phyloP scores from a whole-genome alignment of 2,888 invertebrate species.

The Venustoraphidia nigricollis region DNA sequence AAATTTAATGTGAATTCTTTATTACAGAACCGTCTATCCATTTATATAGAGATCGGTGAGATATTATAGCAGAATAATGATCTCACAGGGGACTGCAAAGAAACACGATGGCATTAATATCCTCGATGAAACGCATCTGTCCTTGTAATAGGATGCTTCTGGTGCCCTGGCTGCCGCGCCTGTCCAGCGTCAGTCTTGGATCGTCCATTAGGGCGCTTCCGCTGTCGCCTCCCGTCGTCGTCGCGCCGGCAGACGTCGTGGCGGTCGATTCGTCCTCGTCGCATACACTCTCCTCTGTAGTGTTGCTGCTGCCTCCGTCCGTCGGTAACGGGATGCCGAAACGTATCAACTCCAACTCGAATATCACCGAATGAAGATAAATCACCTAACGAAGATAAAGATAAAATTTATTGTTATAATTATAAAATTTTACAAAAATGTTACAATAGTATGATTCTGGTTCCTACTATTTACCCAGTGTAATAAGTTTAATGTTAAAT shows the following conservation, averaged over 20 bases:
- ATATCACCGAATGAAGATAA: constrained; percentile 67
- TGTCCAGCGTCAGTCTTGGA: constrained; percentile 23
- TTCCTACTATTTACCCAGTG: too few species aligned
- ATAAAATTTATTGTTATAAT: too few species aligned
- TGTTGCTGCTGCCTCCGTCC: constrained; percentile 6
- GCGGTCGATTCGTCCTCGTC: constrained; percentile 8
- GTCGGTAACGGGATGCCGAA: constrained; percentile 7
- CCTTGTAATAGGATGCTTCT: constrained; percentile 67
- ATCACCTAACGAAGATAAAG: constrained; percentile 46
- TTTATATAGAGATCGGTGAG: too few species aligned
- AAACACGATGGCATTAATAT: constrained; percentile 68
- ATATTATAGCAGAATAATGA: neutral
- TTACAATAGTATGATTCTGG: too few species aligned
- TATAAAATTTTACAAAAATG: too few species aligned
- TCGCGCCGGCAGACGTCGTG: constrained; percentile 10
- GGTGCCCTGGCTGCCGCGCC: constrained; percentile 48
- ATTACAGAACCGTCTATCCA: too few species aligned
- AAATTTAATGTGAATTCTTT: too few species aligned
- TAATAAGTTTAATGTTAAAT: too few species aligned
- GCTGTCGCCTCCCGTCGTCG: constrained; percentile 3
- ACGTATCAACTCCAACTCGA: constrained; percentile 61
- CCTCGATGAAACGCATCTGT: constrained; percentile 68
- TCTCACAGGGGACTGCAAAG: constrained; percentile 79
- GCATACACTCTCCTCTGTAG: neutral
- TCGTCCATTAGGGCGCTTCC: neutral